phyloP scores from a whole-genome alignment of 2,797 vertebrate genomes.

The Jordanella pulchra region DNA sequence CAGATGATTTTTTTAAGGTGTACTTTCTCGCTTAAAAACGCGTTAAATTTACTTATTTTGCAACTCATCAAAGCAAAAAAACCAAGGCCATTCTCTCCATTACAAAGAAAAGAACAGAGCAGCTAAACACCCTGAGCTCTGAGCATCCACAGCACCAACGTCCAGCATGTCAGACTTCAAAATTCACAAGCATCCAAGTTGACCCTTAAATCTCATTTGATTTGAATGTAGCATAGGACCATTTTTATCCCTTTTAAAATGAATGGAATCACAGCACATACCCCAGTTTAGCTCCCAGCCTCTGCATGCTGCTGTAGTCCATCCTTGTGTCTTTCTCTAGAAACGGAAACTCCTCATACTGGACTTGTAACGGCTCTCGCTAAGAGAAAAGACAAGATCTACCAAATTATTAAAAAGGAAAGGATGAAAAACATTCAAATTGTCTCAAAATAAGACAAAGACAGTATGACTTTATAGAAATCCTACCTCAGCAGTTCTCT shows the following conservation, averaged over 20 bases:
- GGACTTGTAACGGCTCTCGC: constrained; percentile 80
- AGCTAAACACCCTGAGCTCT: no score
- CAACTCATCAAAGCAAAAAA: no score
- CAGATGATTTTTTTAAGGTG: no score
- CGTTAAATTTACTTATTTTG: no score
- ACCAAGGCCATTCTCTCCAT: no score
- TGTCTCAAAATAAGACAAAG: neutral
- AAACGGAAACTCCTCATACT: constrained; percentile 92
- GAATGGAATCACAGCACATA: constrained; percentile 64
- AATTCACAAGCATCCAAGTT: no score
- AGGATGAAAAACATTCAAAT: constrained; percentile 6
- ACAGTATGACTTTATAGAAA: neutral
- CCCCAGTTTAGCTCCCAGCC: constrained; percentile 95
- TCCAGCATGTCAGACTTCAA: no score
- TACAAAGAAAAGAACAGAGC: no score
- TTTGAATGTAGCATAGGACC: no score
- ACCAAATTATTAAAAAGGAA: neutral
- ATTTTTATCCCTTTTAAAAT: neutral
- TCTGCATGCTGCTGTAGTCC: constrained; percentile 94
- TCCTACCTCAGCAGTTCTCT: constrained; percentile 80
- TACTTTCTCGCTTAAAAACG: no score
- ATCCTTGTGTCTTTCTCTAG: constrained; percentile 88
- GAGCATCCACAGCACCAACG: no score
- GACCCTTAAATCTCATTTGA: no score
- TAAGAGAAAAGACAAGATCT: constrained; percentile 49